These are phyloP conservation scores for Eurytoma adleriae DNA, from an alignment of 2,888 invertebrate genomes.

Conservation along the genomic window DNA sequence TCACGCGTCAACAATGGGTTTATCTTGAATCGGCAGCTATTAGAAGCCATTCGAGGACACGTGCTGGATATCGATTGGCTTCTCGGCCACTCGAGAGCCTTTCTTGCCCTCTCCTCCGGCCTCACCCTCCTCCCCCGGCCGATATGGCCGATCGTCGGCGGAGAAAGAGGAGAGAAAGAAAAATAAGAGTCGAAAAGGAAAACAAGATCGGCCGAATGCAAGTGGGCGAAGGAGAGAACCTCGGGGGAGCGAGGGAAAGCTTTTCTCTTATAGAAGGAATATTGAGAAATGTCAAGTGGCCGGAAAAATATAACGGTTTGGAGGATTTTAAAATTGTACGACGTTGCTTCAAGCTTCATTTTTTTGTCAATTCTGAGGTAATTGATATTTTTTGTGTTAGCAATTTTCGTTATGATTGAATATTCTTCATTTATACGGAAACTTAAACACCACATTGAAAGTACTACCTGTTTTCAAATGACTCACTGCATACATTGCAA, in stretches of 20 bases:
- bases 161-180: constrained; percentile 9
- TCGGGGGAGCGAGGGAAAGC: not conserved
- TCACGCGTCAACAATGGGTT: constrained; percentile 56
- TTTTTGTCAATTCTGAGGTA: no score
- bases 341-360: no score
- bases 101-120: not conserved
- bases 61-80: constrained; percentile 50
- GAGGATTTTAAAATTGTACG: not conserved
- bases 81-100: constrained; percentile 25
- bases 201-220: constrained; percentile 30
- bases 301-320: constrained; percentile 26
- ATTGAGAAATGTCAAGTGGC: constrained; percentile 17
- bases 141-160: not conserved
- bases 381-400: no score
- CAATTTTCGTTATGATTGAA: no score
- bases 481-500: no score
- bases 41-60: constrained; percentile 55
- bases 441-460: no score
- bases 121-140: not conserved
- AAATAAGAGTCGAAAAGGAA: constrained; percentile 25
- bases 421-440: no score
- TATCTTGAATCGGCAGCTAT: constrained; percentile 54
- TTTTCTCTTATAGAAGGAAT: constrained; percentile 7
- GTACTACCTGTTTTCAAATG: no score
- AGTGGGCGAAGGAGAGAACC: not conserved